phyloP scores from a whole-genome alignment of 2,797 vertebrate species.

The Adelosebastes latens region DNA sequence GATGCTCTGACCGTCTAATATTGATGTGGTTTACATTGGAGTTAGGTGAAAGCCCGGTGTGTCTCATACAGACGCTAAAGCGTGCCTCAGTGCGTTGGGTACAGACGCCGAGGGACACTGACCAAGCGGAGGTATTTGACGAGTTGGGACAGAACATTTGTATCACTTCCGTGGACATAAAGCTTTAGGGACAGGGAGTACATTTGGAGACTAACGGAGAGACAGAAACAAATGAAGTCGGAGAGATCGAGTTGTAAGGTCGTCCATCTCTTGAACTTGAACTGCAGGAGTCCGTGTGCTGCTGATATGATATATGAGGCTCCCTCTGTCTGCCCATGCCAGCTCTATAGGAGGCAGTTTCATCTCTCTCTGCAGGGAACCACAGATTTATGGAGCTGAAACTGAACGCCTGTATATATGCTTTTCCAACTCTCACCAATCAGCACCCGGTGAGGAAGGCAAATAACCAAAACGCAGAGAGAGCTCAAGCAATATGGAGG shows the following conservation, averaged over 20 bases:
- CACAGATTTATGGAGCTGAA: constrained; percentile 82
- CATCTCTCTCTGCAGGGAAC: constrained; percentile 79
- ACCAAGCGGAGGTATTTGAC: too few species aligned
- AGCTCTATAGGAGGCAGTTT: constrained; percentile 78
- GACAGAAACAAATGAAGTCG: constrained; percentile 4
- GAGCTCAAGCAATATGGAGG: not conserved
- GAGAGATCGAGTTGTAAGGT: constrained; percentile 26
- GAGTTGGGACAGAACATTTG: not conserved
- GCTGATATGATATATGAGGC: constrained; percentile 80
- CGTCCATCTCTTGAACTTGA: constrained; percentile 55
- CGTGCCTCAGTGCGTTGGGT: too few species aligned
- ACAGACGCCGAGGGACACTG: too few species aligned
- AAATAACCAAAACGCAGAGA: constrained; percentile 5
- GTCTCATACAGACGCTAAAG: too few species aligned
- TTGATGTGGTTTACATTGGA: too few species aligned
- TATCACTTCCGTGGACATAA: not conserved
- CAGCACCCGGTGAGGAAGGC: constrained; percentile 20
- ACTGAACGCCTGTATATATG: constrained; percentile 71
- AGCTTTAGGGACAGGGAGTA: not conserved
- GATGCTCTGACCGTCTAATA: too few species aligned
- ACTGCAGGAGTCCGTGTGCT: constrained; percentile 52
- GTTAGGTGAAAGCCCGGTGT: too few species aligned
- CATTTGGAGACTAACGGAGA: not conserved
- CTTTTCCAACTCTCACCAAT: constrained; percentile 44
- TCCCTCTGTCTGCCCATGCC: constrained; percentile 70